These are phyloP conservation scores for Plestiodon gilberti DNA, from an alignment of 2,113 vertebrate genomes.

Conservation along the genomic window DNA sequence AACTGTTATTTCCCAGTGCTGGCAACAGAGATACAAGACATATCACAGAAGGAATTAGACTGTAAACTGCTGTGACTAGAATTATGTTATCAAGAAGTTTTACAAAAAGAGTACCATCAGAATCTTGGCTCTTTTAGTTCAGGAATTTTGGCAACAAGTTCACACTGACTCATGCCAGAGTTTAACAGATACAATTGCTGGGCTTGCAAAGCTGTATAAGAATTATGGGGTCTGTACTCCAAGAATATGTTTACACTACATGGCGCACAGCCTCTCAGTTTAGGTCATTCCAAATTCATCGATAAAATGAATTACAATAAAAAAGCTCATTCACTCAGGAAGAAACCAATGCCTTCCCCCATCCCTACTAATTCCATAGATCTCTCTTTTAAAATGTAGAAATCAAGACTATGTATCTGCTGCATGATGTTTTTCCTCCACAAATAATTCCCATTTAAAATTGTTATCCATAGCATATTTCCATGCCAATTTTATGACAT, in stretches of 20 bases:
- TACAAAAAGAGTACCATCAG: not conserved
- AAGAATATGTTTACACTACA: not conserved
- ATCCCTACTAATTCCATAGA: not conserved
- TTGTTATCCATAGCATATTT: not conserved
- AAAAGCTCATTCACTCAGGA: not conserved
- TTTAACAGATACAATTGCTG: not conserved
- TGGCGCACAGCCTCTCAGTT: not conserved
- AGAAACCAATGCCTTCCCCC: not conserved
- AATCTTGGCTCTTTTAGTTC: not conserved
- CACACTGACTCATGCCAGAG: not conserved
- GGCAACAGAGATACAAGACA: conserved; percentile 16
- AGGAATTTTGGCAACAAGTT: not conserved
- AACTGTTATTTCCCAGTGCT: conserved; percentile 27
- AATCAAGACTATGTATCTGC: not conserved
- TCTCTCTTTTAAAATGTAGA: not conserved
- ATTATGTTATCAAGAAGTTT: conserved; percentile 19
- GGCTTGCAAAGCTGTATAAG: not conserved
- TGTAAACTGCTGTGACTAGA: conserved; percentile 24
- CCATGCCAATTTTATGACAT: not conserved
- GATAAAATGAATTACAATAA: not conserved
- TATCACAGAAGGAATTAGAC: not conserved
- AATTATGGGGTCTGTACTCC: not conserved
- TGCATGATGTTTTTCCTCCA: not conserved
- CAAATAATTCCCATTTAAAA: not conserved
- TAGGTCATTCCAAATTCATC: not conserved